phyloP scores from a whole-genome alignment of 1,140 invertebrate genomes.

The Leptopilina boulardi region DNA sequence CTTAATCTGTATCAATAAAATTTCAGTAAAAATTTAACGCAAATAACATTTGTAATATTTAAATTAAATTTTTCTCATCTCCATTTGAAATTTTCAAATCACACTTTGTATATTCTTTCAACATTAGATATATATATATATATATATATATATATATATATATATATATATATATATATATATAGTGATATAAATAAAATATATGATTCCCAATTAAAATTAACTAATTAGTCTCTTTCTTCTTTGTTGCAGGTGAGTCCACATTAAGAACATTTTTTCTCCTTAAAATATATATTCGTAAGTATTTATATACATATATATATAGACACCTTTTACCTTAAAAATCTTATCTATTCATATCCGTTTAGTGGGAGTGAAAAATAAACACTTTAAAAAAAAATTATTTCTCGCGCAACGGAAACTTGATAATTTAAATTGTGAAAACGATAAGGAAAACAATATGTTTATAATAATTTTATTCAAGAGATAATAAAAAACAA shows the following conservation, averaged over 20 bases:
- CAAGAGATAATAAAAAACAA: not conserved
- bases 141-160: too few relatives aligned
- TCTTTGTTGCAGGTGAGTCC: conserved; percentile 24
- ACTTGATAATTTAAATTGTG: not conserved
- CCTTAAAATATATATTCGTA: not conserved
- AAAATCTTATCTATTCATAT: conserved; percentile 17
- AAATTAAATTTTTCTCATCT: too few relatives aligned
- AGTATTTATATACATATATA: not conserved
- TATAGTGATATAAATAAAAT: too few relatives aligned
- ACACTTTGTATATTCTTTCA: too few relatives aligned
- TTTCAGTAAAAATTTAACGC: too few relatives aligned
- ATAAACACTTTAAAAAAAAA: conserved; percentile 4
- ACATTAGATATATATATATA: too few relatives aligned
- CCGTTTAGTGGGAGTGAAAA: conserved; percentile 7
- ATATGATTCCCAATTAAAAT: not conserved
- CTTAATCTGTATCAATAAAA: too few relatives aligned
- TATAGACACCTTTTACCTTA: not conserved
- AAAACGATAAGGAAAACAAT: not conserved
- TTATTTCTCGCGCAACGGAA: not conserved
- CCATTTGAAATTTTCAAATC: too few relatives aligned
- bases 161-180: too few relatives aligned
- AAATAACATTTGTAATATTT: too few relatives aligned
- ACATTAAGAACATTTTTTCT: not conserved
- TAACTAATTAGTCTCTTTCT: conserved; percentile 7
- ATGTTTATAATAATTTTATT: not conserved